phyloP scores from a whole-genome alignment of 2,113 vertebrate genomes.

The Xiphophorus maculatus region DNA sequence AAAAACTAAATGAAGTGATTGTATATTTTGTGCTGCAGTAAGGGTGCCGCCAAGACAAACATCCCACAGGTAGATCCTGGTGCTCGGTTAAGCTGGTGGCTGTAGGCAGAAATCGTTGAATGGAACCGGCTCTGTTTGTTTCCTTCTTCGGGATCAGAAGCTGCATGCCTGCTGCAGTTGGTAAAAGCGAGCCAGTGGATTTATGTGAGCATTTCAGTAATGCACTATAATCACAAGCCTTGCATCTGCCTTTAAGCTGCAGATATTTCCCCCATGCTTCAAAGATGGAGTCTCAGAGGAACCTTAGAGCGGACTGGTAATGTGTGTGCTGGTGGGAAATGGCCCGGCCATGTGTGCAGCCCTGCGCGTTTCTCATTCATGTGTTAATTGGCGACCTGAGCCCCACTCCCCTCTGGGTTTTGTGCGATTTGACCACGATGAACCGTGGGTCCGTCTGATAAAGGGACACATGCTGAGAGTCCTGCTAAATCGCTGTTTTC shows the following conservation, averaged over 20 bases:
- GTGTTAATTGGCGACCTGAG: constrained; percentile 79
- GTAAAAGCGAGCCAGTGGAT: neutral
- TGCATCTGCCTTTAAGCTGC: neutral
- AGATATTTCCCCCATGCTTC: neutral
- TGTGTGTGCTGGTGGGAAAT: constrained; percentile 6
- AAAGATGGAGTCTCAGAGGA: neutral
- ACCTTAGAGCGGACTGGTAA: neutral
- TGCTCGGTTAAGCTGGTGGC: constrained; percentile 29
- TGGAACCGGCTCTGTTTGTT: constrained; percentile 6
- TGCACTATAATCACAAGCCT: neutral
- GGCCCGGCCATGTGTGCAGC: constrained; percentile 42
- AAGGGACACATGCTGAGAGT: constrained; percentile 76
- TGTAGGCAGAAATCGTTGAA: constrained; percentile 44
- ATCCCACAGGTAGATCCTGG: constrained; percentile 56
- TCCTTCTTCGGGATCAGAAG: constrained; percentile 22
- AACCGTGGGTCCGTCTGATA: constrained; percentile 77
- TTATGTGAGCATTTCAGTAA: neutral
- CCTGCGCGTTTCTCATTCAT: constrained; percentile 77
- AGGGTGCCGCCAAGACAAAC: constrained; percentile 48
- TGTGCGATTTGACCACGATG: constrained; percentile 79
- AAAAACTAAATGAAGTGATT: constrained; percentile 55
- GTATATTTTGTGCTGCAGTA: constrained; percentile 48
- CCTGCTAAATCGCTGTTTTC: constrained; percentile 74
- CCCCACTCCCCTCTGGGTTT: constrained; percentile 73
- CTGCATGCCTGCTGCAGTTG: constrained; percentile 5